Base-by-base conservation (phyloP, 2,888 invertebrate species). In the Venusia cambrica region DNA sequence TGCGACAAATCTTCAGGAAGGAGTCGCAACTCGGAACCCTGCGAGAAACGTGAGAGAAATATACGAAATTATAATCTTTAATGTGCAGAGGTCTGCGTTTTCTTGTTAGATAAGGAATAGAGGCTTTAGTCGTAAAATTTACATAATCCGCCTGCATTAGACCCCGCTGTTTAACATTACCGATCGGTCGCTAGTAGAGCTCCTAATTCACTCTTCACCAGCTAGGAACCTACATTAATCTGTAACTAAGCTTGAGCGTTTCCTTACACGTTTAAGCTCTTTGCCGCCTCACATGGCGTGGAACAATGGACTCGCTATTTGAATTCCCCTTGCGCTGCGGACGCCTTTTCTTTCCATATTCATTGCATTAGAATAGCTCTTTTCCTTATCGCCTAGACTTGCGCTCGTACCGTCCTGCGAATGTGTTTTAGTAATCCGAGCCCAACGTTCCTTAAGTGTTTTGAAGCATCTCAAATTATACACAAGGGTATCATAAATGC, bases 251-350 rank as follows among this genome's bases (percentile, higher is more conserved):
- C 59, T 50, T 41, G 52, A 50, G 51, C 57, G 51, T 53, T 63
- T 57, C 52, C 57, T 38, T 62, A 73, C 75, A 73, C 61, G 71
- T 52, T 70, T 61, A 67, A 67, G 74, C 74, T 69, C 67, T 75
- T 62, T 62, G 42, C 35, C 51, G 51, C 58, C 61, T 58, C 62
- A 56, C 60, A 59, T 50, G 51, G 48, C 57, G 50, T 56, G 48
- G 61, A 62, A 77, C 78, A 78, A 77, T 77, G 67, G 57, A 52
- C 60, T 62, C 62, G 63, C 70, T 62, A 73, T 76, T 77, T 68
- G 65, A 70, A 75, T 73, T 71, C 67, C 62, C 62, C 56, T 51
- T 60, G 58, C 49, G 51, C 45, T 53, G 52, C 30, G 42, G 42
- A 51, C 48, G 60, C 52, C 58, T 63, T 68, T 69, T 68, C 60